Evolutionary conservation across 2,888 invertebrate species (phyloP).

Genomic region (Sesamia inferens): DNA sequence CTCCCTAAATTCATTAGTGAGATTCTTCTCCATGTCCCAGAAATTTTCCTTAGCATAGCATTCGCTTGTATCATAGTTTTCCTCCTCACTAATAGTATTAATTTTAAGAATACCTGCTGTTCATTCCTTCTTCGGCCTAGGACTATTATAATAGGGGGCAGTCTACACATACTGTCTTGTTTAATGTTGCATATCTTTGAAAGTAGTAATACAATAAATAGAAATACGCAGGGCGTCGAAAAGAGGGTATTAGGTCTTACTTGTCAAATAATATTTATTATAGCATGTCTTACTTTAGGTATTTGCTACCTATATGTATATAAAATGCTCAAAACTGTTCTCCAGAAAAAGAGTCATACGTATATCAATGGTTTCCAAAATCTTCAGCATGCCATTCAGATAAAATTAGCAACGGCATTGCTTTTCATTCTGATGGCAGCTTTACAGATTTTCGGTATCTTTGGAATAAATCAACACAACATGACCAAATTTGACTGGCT

Average conservation of each 20-base stretch:
- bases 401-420: slow-evolving; percentile 96
- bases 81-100: slow-evolving; percentile 94
- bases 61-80: slow-evolving; percentile 97
- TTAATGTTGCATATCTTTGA: slow-evolving; percentile 95
- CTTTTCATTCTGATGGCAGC: slow-evolving; percentile 95
- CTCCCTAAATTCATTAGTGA: slow-evolving; percentile 95
- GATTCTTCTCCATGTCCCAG: slow-evolving; percentile 95
- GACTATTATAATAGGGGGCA: slow-evolving; percentile 94
- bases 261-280: slow-evolving; percentile 96
- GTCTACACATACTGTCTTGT: slow-evolving; percentile 94
- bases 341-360: slow-evolving; percentile 94
- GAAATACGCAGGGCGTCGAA: slow-evolving; percentile 84
- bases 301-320: slow-evolving; percentile 96
- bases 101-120: slow-evolving; percentile 93
- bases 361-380: slow-evolving; percentile 95
- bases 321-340: slow-evolving; percentile 93
- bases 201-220: slow-evolving; percentile 88
- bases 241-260: slow-evolving; percentile 93
- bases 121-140: slow-evolving; percentile 94
- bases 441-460: slow-evolving; percentile 94
- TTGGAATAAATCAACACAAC: slow-evolving; percentile 87
- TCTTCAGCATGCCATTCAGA: slow-evolving; percentile 96
- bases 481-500: slow-evolving; percentile 95
- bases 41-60: slow-evolving; percentile 96
- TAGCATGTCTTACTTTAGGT: slow-evolving; percentile 95